Base-by-base conservation (phyloP, 1,140 invertebrate species). In the Tribolium castaneum region DNA sequence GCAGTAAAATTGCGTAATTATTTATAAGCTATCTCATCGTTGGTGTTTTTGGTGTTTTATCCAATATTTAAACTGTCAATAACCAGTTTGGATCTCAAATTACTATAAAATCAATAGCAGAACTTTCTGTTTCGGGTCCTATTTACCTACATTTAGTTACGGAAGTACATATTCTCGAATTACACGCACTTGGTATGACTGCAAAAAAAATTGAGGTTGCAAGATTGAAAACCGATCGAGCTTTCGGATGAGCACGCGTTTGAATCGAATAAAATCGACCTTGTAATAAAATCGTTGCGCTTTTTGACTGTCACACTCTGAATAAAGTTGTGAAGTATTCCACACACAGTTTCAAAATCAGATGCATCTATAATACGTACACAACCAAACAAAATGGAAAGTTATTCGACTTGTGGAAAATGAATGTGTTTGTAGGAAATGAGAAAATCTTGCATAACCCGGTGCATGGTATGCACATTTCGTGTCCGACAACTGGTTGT, bases 231-330 rank as follows among this genome's bases (percentile, higher is more conserved):
- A 30, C 22, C 56, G n/a, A 66, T 35, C 1, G 59, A 66, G 59
- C 59, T 66, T 66, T 66, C 10, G 34, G 59, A 66, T 66, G 59
- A 66, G 59, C 16, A 19, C 16, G 16, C 16, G 16, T 19, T 30
- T 35, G 34, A 59, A 54, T 54, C 3, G 7, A 59, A 22, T 22
- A 59, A 66, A 66, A n/a, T 34, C 59, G 59, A 66, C 59, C 59
- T 66, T 66, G 59, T 34, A 45, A 66, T 13, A 35, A 12, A 66
- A 66, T 66, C 59, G 59, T 66, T 66, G 59, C 59, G 59, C 59
- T 66, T 66, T 66, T 66, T 66, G 59, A 66, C 13, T 66, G 59
- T 66, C 59, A 66, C 59, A 66, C 25, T 66, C 59, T 66, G 13
- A 59, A 59, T 59, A n/a, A 59, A 59, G 19, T 59, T 14, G 30